Evolutionary conservation across 2,888 invertebrate genomes (phyloP), one percentile per base, ranked within the genome.

Genomic region (Dendrolimus houi): DNA sequence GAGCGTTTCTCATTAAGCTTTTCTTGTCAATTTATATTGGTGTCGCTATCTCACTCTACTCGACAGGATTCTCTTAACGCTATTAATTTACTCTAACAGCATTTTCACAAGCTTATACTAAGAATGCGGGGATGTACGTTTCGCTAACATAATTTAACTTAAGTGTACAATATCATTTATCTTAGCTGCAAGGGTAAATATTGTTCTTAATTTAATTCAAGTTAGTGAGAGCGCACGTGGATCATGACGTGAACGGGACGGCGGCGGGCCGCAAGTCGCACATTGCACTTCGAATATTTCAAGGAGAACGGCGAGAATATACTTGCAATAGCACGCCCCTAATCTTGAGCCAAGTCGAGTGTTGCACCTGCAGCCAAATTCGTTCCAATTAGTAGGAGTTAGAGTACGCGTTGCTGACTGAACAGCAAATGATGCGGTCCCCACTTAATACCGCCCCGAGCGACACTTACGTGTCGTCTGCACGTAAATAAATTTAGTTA

Each of bases 331-430:
- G 81, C 81, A 85, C 83, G 85, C 84, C 81, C 76, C 85, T 87
- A 87, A 87, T 87, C 89, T 88, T 86, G 87, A 89, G 87, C 87
- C 85, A 87, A 84, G 79, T 88, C 80, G 78, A 88, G 89, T 85
- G 79, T 83, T 85, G 87, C 89, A 90, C 89, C 89, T 90, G 89
- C 83, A 90, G 88, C 89, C 90, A 88, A 90, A 88, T 87, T 88
- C 79, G 83, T 85, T 88, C 89, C 89, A 90, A 89, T 90, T 90
- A 90, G 86, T 81, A 86, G 81, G 83, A 87, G 88, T 87, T 86
- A 86, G 84, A 86, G 87, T 81, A 83, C 82, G 84, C 85, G 81
- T 77, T 77, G 83, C 82, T 79, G 83, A 84, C 86, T 86, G 87
- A 87, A 85, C 86, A 83, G 86, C 85, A 87, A 90, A 90, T 88